Conservation (phyloP, 2,113 vertebrate species). For the Scytalopus superciliaris region DNA sequence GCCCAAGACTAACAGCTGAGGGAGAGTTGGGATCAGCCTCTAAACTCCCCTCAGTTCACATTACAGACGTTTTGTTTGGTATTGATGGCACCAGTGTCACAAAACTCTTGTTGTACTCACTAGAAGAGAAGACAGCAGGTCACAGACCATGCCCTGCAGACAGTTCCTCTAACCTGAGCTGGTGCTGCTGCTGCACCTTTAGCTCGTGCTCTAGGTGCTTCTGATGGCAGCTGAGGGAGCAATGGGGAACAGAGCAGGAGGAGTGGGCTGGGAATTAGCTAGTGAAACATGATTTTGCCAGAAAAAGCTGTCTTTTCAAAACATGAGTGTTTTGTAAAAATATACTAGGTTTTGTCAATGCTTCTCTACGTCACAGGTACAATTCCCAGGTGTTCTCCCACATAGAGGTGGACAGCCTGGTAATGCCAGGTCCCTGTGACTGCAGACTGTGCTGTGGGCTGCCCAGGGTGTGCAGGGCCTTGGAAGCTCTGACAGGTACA, state of each 20-base stretch:
- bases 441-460: rapidly evolving
- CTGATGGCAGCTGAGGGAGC: neutral
- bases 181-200: neutral
- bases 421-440: rapidly evolving
- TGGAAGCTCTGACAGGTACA: neutral
- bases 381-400: neutral
- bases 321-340: neutral
- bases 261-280: neutral
- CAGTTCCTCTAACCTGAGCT: rapidly evolving
- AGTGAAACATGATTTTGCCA: neutral
- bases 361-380: neutral
- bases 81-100: neutral
- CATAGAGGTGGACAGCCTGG: neutral
- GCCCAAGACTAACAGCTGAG: neutral
- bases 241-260: neutral
- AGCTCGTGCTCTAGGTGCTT: neutral
- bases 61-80: neutral
- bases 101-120: rapidly evolving
- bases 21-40: neutral
- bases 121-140: neutral
- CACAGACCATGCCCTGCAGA: rapidly evolving
- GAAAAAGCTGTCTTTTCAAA: neutral
- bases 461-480: rapidly evolving
- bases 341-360: rapidly evolving
- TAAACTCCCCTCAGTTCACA: neutral